Conservation (phyloP, 2,113 vertebrate genomes). For the Psittacula cyanocephala region DNA sequence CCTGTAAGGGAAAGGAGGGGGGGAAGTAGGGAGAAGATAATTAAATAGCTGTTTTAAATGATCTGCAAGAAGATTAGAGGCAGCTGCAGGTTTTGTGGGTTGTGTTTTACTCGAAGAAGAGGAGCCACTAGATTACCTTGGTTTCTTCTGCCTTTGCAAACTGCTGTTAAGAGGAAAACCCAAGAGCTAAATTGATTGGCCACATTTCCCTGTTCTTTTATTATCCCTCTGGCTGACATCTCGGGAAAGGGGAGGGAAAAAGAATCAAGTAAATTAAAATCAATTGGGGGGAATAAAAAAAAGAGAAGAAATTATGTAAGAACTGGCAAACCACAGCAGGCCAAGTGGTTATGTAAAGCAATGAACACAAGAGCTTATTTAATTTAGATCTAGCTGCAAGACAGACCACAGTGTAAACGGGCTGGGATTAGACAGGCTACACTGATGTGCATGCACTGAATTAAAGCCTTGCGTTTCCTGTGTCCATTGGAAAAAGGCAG, state of each 20-base stretch:
- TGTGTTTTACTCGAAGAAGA: neutral
- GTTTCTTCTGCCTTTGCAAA: neutral
- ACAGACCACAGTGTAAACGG: neutral
- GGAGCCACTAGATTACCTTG: neutral
- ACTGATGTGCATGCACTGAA: neutral
- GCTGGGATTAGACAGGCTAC: slow-evolving; percentile 31
- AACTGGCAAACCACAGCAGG: slow-evolving; percentile 30
- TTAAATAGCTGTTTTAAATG: slow-evolving; percentile 54
- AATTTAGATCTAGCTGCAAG: slow-evolving; percentile 40
- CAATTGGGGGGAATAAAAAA: neutral
- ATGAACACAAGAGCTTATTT: slow-evolving; percentile 48
- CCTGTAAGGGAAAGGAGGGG: neutral
- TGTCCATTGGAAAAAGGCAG: neutral
- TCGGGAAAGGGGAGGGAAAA: neutral
- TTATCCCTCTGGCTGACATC: slow-evolving; percentile 9
- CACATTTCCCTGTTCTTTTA: neutral
- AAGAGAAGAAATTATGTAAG: slow-evolving; percentile 59
- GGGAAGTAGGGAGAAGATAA: slow-evolving; percentile 6
- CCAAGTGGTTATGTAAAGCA: slow-evolving; percentile 59
- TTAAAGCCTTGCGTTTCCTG: neutral
- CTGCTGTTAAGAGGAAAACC: neutral
- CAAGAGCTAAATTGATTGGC: neutral
- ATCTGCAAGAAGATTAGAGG: slow-evolving; percentile 52
- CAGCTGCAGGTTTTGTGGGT: neutral
- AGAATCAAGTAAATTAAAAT: slow-evolving; percentile 48